Evolutionary conservation across 2,113 vertebrate species (phyloP).

Genomic region (Anser brachyrhynchus): DNA sequence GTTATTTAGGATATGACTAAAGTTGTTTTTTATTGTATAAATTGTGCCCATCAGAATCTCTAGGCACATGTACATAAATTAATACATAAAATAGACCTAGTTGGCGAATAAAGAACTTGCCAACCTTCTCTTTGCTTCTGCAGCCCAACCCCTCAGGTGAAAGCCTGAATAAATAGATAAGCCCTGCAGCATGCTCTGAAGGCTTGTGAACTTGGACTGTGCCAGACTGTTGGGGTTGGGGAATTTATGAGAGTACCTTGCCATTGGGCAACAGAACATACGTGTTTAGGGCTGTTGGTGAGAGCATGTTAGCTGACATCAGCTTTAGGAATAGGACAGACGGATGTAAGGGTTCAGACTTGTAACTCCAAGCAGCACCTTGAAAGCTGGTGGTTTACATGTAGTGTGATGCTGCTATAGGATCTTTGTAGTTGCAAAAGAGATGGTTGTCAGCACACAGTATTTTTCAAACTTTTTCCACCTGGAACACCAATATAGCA

Average conservation of each 20-base stretch:
- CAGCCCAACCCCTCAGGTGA: not conserved
- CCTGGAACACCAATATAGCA: not conserved
- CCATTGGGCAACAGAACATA: not conserved
- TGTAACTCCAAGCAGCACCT: not conserved
- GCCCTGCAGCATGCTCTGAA: not conserved
- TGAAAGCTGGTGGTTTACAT: not conserved
- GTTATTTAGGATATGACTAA: not conserved
- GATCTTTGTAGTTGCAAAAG: not conserved
- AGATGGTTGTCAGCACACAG: not conserved
- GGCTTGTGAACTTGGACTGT: not conserved
- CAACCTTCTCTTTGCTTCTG: not conserved
- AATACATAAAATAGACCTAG: conserved; percentile 20
- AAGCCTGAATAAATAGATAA: conserved; percentile 59
- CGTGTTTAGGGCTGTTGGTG: not conserved
- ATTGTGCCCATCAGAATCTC: conserved; percentile 6
- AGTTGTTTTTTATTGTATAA: not conserved
- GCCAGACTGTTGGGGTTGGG: not conserved
- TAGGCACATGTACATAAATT: conserved; percentile 19
- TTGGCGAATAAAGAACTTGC: not conserved
- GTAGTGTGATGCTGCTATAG: not conserved
- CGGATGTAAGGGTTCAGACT: not conserved
- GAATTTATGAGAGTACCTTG: not conserved
- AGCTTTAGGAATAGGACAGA: not conserved
- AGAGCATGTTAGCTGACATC: not conserved
- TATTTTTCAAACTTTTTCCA: not conserved